A percentile compares a stretch with the other conserved stretches of the same genome.
phyloP scores from a whole-genome alignment of 2,888 invertebrate genomes.

The Tipula lateralis region DNA sequence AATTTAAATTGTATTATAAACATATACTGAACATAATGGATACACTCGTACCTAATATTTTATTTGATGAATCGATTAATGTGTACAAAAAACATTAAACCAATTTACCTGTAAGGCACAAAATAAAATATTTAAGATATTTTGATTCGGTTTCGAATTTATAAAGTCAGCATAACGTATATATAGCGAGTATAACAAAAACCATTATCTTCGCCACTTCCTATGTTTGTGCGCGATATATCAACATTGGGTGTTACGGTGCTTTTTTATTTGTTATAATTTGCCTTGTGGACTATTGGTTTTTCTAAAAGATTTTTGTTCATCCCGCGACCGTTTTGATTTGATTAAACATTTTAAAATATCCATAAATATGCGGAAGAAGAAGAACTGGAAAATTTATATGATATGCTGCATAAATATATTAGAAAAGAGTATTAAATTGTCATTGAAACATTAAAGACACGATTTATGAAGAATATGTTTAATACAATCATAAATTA shows the following conservation, averaged over 20 bases:
- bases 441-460: not conserved
- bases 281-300: not conserved
- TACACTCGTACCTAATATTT: not conserved
- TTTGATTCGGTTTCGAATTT: not conserved
- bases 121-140: not conserved
- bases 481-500: not conserved
- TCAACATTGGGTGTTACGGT: not conserved
- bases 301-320: not conserved
- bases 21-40: not conserved
- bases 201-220: not conserved
- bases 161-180: not conserved
- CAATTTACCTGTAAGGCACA: not conserved
- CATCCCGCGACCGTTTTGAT: not conserved
- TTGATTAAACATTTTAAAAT: not conserved
- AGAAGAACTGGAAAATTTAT: not conserved
- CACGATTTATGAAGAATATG: not conserved
- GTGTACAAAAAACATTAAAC: not conserved
- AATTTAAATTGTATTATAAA: not conserved
- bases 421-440: not conserved
- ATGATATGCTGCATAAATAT: not conserved
- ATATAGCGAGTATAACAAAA: not conserved
- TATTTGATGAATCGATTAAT: not conserved
- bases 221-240: not conserved
- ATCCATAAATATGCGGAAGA: not conserved
- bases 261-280: too few species aligned